A percentile compares a stretch with the other conserved stretches of the same genome.
Evolutionary conservation across 1,140 invertebrate species (phyloP).

Genomic region (Cephus cinctus): DNA sequence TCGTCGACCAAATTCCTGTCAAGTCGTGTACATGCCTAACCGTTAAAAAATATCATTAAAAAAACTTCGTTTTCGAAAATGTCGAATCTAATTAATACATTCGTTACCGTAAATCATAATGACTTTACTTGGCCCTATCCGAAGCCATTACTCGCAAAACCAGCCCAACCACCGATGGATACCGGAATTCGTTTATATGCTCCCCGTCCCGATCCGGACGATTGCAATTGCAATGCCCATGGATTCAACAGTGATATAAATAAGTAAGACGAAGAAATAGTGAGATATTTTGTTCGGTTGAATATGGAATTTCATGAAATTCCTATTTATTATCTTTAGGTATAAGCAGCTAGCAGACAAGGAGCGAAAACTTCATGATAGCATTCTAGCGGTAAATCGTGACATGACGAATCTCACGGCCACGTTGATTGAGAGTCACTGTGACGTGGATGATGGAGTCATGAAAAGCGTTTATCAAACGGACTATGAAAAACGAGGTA

Average conservation of each 20-base stretch:
- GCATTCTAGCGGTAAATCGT: constrained; percentile 53
- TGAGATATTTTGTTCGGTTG: too few species aligned
- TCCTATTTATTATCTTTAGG: constrained; percentile 29
- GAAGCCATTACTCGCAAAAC: constrained; percentile 54
- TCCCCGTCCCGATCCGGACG: constrained; percentile 18
- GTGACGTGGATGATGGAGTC: constrained; percentile 58
- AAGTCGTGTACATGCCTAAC: too few species aligned
- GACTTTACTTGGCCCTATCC: constrained; percentile 61
- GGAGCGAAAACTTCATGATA: constrained; percentile 56
- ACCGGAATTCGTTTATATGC: constrained; percentile 39
- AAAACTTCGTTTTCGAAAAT: too few species aligned
- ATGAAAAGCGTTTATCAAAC: constrained; percentile 63
- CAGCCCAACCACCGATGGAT: constrained; percentile 22
- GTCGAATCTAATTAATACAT: constrained; percentile 35
- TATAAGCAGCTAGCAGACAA: constrained; percentile 61
- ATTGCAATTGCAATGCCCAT: constrained; percentile 29
- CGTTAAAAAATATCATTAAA: too few species aligned
- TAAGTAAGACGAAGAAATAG: constrained; percentile 17
- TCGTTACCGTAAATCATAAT: constrained; percentile 49
- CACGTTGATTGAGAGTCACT: constrained; percentile 60
- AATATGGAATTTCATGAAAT: constrained; percentile 32
- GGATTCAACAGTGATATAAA: constrained; percentile 18
- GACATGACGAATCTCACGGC: constrained; percentile 60
- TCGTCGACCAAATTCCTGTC: too few species aligned
- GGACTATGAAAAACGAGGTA: constrained; percentile 60